Percentiles rank a stretch among this genome's conserved stretches.
phyloP scores from a whole-genome alignment of 30 jellyfish, hydroid and myxozoan species.

The Phacellophora camtschatica region DNA sequence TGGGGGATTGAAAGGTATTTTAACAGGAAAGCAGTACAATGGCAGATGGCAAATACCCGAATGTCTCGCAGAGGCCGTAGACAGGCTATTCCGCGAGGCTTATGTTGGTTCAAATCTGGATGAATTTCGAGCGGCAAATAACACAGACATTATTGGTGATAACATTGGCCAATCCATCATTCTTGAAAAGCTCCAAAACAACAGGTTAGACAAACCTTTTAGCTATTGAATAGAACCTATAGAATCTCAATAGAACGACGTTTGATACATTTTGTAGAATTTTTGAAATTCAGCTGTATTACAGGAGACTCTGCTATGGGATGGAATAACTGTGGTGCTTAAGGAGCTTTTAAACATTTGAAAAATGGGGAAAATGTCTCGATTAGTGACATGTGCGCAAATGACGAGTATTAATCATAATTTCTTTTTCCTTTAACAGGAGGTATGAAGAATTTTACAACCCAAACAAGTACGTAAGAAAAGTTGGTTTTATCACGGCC shows the following conservation, averaged over 20 bases:
- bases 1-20: slow-evolving; percentile 38
- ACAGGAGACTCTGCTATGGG: neutral
- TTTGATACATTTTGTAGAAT: neutral
- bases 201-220: slow-evolving; percentile 15
- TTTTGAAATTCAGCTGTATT: neutral
- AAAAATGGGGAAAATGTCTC: neutral
- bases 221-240: neutral
- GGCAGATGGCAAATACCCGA: slow-evolving; percentile 39
- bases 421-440: neutral
- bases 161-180: neutral
- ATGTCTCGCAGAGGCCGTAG: slow-evolving; percentile 13
- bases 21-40: slow-evolving; percentile 40
- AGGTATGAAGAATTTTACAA: slow-evolving; percentile 26
- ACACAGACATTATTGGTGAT: neutral
- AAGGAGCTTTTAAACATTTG: neutral
- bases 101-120: neutral
- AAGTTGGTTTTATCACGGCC: slow-evolving; percentile 39
- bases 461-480: slow-evolving; percentile 34
- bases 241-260: neutral
- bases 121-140: neutral
- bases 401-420: neutral
- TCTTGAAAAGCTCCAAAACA: slow-evolving; percentile 33
- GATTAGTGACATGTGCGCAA: neutral
- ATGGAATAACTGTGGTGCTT: neutral
- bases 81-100: slow-evolving; percentile 16